Base-by-base conservation (phyloP, 2,797 vertebrate species). In the Rhinophrynus dorsalis region DNA sequence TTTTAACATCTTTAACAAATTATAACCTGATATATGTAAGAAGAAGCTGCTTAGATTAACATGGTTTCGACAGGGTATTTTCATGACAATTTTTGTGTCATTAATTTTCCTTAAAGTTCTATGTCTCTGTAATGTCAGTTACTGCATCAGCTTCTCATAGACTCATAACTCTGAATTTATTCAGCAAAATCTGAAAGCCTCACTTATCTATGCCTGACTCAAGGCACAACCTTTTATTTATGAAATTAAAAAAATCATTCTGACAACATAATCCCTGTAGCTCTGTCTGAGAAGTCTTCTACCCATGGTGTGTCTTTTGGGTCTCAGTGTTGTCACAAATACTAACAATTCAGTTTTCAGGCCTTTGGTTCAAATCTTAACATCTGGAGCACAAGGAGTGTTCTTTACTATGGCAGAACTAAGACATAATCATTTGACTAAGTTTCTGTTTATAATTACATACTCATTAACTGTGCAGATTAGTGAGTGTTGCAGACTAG, bases 291-390 rank as follows among this genome's bases (percentile, higher is more conserved):
- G 59, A 66, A 65, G 61, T 13, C 45, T 65, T 17, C 50, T 45
- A 58, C 61, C 62, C 6, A 3, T 45, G 32, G 69, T 50, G 42
- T 63, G 23, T 59, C 54, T 73, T 38, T 27, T 52, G 55, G 69
- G 54, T 52, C 55, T 54, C 69, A 5, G 27, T 26, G 62, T 52
- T 73, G 69, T 73, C 69, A 73, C 35, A 73, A 66, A 57, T 56
- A 52, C 69, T 73, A 72, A 72, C 23, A 64, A 64, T 57, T 66
- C 27, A 59, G 45, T 58, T 65, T 45, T 44, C 35, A 21, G 45
- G 55, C 61, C 40, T 58, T 38, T 73, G 45, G 69, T 73, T 66
- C 54, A 73, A 59, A 73, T 44, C 33, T 60, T 73, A 73, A 40
- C 55, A 66, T 73, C 54, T 44, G 55, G 54, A 60, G 57, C 45